Evolutionary conservation across 2,797 vertebrate genomes (phyloP).

Genomic region (Hybognathus amarus): DNA sequence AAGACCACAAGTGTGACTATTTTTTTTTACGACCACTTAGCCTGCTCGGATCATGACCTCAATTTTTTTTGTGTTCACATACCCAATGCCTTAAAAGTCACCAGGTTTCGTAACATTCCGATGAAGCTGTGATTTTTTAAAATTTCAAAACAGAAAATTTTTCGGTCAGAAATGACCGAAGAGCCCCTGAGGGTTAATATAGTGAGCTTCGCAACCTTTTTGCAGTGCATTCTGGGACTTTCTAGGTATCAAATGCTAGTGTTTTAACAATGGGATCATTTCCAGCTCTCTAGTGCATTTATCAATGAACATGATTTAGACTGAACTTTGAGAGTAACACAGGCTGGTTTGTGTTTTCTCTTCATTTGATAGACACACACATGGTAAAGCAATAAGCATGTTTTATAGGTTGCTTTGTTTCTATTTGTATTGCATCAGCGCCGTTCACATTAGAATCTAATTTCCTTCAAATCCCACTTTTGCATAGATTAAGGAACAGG

Average conservation of each 20-base stretch:
- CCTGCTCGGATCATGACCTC: too few relatives aligned
- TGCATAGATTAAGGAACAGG: not conserved
- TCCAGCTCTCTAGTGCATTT: not conserved
- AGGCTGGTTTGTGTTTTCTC: not conserved
- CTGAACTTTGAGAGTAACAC: not conserved
- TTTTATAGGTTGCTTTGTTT: constrained; percentile 7
- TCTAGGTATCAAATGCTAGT: not conserved
- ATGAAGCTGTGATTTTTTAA: too few relatives aligned
- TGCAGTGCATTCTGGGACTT: not conserved
- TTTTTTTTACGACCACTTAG: too few relatives aligned
- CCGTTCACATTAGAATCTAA: not conserved
- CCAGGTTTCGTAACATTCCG: too few relatives aligned
- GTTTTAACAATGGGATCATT: not conserved
- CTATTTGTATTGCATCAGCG: constrained; percentile 7
- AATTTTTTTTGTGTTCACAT: too few relatives aligned
- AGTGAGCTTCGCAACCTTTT: not conserved
- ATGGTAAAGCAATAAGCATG: not conserved
- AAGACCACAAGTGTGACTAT: too few relatives aligned
- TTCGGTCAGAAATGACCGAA: too few relatives aligned
- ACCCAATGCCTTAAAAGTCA: too few relatives aligned
- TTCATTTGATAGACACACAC: not conserved
- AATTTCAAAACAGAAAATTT: too few relatives aligned
- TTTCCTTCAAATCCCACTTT: not conserved
- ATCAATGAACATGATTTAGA: not conserved
- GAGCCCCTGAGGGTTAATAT: too few relatives aligned